Conservation (phyloP, 2,797 vertebrate genomes). For the Scleropages formosus region DNA sequence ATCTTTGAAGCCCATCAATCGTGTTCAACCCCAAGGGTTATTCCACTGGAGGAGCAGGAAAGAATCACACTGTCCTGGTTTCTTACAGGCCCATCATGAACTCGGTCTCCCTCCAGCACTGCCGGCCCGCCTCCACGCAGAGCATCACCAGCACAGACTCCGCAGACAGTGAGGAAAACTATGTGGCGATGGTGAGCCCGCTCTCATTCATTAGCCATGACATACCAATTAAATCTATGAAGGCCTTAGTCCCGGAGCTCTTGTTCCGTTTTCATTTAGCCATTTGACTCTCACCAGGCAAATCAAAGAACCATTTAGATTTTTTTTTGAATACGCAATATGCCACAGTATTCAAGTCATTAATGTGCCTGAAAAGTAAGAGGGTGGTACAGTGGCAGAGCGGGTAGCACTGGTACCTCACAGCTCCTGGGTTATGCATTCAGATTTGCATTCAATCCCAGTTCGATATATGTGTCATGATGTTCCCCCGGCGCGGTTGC, state of each 20-base stretch:
- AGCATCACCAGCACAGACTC: slow-evolving; percentile 99
- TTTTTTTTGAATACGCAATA: too few species aligned
- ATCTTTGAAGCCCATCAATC: slow-evolving; percentile 13
- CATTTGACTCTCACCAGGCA: not conserved
- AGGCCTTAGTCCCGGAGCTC: not conserved
- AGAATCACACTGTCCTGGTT: not conserved
- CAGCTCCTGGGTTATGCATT: too few species aligned
- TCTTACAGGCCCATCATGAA: slow-evolving; percentile 78
- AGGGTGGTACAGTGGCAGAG: too few species aligned
- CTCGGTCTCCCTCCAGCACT: slow-evolving; percentile 84
- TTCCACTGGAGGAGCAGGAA: not conserved
- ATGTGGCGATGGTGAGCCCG: slow-evolving; percentile 90
- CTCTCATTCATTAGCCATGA: slow-evolving; percentile 5
- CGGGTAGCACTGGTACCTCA: too few species aligned
- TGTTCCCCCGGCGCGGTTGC: too few species aligned
- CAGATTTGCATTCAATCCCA: too few species aligned
- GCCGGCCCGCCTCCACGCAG: slow-evolving; percentile 94
- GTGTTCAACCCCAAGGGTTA: not conserved
- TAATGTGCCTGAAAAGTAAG: not conserved
- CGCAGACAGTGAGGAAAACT: slow-evolving; percentile 96
- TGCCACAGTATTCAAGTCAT: not conserved
- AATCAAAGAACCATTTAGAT: not conserved
- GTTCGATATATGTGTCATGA: too few species aligned
- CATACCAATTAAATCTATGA: too few species aligned
- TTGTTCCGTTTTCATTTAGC: not conserved